Evolutionary conservation across 2,888 invertebrate species (phyloP), one percentile per base, ranked within the genome.

Genomic region (Conchocele bisecta): DNA sequence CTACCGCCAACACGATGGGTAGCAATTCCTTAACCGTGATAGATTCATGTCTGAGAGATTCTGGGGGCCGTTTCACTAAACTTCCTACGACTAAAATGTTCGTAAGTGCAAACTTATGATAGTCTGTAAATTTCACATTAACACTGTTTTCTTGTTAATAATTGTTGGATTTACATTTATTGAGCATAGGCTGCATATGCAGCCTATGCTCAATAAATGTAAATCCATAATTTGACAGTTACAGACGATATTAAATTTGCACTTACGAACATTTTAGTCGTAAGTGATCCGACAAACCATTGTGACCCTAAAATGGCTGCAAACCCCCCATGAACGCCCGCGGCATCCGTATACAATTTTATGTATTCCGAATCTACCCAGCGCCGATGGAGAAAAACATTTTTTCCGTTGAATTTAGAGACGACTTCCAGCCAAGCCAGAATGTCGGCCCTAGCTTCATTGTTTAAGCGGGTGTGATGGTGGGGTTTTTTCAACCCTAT

Each of bases 1-100:
- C 63, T 5, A 69, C n/a, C 9, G 68, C 50, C 2, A 64, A 13
- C 0, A 74, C 68, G 35, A 64, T 68, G 13, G 68, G 68, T 13
- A 73, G 68, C 1, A 67, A 33, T 33, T 72, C 66, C 24, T 57
- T 72, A 0, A 66, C 41, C 7, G 50, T 35, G 17, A 72, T 72
- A n/a, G 56, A 51, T n/a, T 46, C 24, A 3, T 31, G 22, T 11
- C 2, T n/a, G n/a, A n/a, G n/a, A n/a, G n/a, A n/a, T n/a, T n/a
- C n/a, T n/a, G n/a, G n/a, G n/a, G n/a, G n/a, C n/a, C n/a, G n/a
- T n/a, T n/a, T n/a, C n/a, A n/a, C n/a, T n/a, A n/a, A n/a, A n/a
- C n/a, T n/a, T n/a, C n/a, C n/a, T n/a, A n/a, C n/a, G n/a, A n/a
- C n/a, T n/a, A n/a, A n/a, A n/a, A n/a, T n/a, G n/a, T n/a, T n/a